Conservation (phyloP, 2,113 vertebrate genomes). For the Sylvietta virens region DNA sequence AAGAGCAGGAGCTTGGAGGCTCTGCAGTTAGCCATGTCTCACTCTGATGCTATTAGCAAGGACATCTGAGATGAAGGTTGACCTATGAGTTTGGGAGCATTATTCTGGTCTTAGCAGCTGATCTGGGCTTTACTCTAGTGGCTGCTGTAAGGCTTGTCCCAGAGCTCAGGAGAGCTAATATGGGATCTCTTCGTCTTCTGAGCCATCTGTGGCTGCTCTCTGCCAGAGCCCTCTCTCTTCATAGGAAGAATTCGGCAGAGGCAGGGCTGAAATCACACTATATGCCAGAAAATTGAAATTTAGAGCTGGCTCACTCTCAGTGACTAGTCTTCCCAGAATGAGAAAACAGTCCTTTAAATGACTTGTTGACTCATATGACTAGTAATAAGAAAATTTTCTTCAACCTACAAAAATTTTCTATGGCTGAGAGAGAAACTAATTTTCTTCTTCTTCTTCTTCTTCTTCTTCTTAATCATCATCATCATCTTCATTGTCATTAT, state of each 20-base stretch:
- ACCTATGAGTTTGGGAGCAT: neutral
- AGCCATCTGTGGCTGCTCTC: neutral
- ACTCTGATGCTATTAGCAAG: neutral
- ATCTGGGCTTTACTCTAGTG: neutral
- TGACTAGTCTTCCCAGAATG: neutral
- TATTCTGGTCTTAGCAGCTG: neutral
- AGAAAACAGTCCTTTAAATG: neutral
- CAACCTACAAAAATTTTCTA: neutral
- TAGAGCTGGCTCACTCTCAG: neutral
- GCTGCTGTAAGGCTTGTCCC: neutral
- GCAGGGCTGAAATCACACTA: neutral
- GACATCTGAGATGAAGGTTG: neutral
- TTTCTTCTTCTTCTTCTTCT: neutral
- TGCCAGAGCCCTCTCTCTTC: neutral
- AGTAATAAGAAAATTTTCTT: neutral
- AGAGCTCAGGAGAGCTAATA: neutral
- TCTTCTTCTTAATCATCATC: neutral
- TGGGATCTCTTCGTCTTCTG: neutral
- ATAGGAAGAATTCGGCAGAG: neutral
- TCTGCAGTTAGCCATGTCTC: neutral
- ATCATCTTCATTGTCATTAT: neutral
- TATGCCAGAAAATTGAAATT: slow-evolving; percentile 7
- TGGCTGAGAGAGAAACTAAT: neutral
- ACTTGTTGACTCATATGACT: neutral
- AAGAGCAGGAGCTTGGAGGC: neutral